A percentile compares a stretch with the other conserved stretches of the same genome.
These are phyloP conservation scores for Rattus norvegicus DNA, from an alignment of 2,113 vertebrate genomes.

Conservation along the genomic window GRCr8 NC_086032.1:57096001-57096500, in stretches of 20 bases:
- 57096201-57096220: neutral
- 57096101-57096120: neutral
- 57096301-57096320: constrained; percentile 29
- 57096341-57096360: neutral
- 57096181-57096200: neutral
- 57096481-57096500: neutral
- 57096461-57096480: neutral
- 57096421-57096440: neutral
- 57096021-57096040: neutral
- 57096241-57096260: neutral
- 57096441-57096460: neutral
- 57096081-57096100: neutral
- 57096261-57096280: neutral
- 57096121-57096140: neutral
- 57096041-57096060: no score
- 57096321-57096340: neutral
- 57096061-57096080: neutral
- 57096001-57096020: neutral
- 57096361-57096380: neutral
- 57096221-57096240: neutral
- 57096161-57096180: neutral
- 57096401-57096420: neutral
- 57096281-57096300: neutral
- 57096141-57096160: neutral
- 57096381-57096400: neutral